Conservation (phyloP, 2,113 vertebrate genomes). For the Corapipo altera region DNA sequence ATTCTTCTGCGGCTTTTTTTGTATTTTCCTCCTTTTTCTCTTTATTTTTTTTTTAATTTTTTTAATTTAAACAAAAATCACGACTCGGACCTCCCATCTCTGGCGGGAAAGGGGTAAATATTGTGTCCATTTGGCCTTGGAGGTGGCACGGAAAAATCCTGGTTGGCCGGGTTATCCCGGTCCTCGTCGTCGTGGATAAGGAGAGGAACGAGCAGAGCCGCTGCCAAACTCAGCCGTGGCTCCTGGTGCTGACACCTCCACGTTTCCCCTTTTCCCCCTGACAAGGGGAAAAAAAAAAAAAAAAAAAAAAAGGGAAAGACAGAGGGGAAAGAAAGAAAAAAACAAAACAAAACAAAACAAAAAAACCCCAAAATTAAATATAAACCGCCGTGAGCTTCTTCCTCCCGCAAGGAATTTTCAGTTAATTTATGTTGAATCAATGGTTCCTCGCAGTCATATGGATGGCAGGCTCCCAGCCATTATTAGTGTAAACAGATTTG, state of each 20-base stretch:
- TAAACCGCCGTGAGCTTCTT: background rate
- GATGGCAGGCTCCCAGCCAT: constrained; percentile 73
- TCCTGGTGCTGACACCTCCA: background rate
- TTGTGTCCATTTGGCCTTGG: background rate
- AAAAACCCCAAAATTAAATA: background rate
- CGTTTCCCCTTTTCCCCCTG: background rate
- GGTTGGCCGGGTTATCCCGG: rapidly evolving
- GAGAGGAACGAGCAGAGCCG: background rate
- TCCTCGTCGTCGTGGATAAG: rapidly evolving
- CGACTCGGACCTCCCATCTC: background rate
- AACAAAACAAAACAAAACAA: too few species aligned
- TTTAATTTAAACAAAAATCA: background rate
- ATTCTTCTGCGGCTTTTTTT: background rate
- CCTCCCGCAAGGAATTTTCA: background rate
- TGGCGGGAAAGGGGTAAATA: background rate
- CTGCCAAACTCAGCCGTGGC: background rate
- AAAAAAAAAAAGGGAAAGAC: background rate
- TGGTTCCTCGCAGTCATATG: constrained; percentile 63
- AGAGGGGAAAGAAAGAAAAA: rapidly evolving
- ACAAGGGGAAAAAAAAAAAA: too few species aligned
- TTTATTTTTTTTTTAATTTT: too few species aligned
- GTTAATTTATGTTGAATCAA: constrained; percentile 51
- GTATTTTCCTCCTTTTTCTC: background rate
- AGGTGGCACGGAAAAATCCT: background rate
- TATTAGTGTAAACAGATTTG: constrained; percentile 75